phyloP scores from a whole-genome alignment of 2,113 vertebrate species.

The Taxidea taxus region DNA sequence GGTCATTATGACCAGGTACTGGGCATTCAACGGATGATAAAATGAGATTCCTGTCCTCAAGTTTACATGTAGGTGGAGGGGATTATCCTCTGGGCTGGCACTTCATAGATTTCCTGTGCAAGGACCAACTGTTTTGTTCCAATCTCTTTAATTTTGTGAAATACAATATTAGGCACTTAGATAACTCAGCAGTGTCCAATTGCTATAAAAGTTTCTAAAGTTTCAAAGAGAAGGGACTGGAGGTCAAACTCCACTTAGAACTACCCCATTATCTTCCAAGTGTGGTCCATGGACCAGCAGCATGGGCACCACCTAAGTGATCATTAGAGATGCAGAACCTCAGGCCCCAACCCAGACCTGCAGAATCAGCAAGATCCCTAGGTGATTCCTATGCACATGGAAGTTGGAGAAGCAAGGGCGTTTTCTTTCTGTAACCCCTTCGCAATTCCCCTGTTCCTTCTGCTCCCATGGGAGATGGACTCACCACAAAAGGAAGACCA shows the following conservation, averaged over 20 bases:
- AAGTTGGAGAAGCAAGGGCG: not conserved
- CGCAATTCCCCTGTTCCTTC: not conserved
- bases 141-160: constrained; percentile 12
- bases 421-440: not conserved
- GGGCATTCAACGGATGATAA: not conserved
- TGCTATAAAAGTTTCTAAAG: not conserved
- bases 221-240: not conserved
- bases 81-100: not conserved
- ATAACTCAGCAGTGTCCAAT: not conserved
- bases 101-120: not conserved
- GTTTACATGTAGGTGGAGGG: not conserved
- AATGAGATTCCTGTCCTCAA: not conserved
- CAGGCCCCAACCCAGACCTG: no score
- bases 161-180: not conserved
- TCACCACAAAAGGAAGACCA: not conserved
- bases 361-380: not conserved
- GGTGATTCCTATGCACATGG: not conserved
- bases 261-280: not conserved
- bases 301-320: not conserved
- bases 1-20: not conserved
- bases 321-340: not conserved
- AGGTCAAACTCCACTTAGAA: not conserved
- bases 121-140: not conserved
- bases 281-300: not conserved
- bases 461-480: not conserved